phyloP scores from a whole-genome alignment of 2,888 invertebrate genomes.

The Rambutsinella grinnellia region DNA sequence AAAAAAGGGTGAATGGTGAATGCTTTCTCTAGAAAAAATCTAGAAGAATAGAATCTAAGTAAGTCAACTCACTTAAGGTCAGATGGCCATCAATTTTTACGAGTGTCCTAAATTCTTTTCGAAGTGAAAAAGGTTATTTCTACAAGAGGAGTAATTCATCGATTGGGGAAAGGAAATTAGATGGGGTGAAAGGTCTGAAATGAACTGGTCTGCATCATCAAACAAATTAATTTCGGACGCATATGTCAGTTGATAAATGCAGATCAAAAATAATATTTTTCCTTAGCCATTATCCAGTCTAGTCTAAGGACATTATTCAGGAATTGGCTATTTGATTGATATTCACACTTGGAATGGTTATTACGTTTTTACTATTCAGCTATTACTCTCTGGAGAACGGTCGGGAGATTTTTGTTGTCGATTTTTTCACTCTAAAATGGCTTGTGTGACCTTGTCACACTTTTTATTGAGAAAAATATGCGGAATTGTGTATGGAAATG shows the following conservation, averaged over 20 bases:
- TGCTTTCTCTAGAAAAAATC: slow-evolving; percentile 9
- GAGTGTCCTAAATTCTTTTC: slow-evolving; percentile 45
- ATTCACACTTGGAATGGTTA: too few species aligned
- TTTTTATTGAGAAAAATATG: too few species aligned
- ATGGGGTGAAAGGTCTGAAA: too few species aligned
- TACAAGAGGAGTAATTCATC: too few species aligned
- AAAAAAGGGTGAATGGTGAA: neutral
- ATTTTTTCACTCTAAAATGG: neutral
- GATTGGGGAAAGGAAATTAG: neutral
- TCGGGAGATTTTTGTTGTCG: neutral
- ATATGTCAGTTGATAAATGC: too few species aligned
- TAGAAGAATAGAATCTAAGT: slow-evolving; percentile 3
- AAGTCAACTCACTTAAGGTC: slow-evolving; percentile 45
- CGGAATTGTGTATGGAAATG: neutral
- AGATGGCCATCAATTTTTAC: slow-evolving; percentile 49
- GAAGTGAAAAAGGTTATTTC: neutral
- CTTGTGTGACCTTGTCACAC: neutral
- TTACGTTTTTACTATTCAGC: too few species aligned
- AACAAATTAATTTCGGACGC: too few species aligned
- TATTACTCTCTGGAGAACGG: neutral
- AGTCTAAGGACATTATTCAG: neutral
- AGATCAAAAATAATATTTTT: slow-evolving; percentile 5
- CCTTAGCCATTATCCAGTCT: neutral
- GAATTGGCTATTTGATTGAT: too few species aligned
- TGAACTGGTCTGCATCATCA: too few species aligned